Conservation (phyloP, 2,113 vertebrate species). For the Petaurus breviceps region DNA sequence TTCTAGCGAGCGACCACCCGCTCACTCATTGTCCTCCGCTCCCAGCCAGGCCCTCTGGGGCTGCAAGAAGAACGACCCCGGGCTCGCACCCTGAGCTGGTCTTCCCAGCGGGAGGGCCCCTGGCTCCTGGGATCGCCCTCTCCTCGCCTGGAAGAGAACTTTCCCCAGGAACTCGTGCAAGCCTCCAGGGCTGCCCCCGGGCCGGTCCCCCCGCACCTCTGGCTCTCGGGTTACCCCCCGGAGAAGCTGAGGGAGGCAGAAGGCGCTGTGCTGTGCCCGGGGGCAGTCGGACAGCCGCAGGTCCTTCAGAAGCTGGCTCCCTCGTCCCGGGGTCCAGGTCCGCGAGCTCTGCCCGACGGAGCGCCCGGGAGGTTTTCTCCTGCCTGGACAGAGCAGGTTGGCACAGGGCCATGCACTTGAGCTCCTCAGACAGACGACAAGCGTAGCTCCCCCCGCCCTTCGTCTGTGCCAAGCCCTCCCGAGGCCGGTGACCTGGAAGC, state of each 20-base stretch:
- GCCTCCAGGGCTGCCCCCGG: neutral
- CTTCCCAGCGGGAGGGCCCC: neutral
- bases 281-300: neutral
- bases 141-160: conserved; percentile 28
- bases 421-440: neutral
- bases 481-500: neutral
- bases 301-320: conserved; percentile 28
- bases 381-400: neutral
- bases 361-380: neutral
- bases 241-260: neutral
- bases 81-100: neutral
- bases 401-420: neutral
- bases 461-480: neutral
- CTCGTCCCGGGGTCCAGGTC: neutral
- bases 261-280: neutral
- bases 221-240: neutral
- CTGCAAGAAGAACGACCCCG: neutral
- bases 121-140: conserved; percentile 26
- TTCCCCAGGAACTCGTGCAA: conserved; percentile 49
- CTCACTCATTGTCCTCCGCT: conserved; percentile 44
- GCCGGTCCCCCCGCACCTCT: too few relatives aligned
- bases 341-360: neutral
- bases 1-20: neutral
- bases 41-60: conserved; percentile 32
- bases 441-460: neutral